Conservation (phyloP, 2,113 vertebrate genomes). For the Cinclus cinclus region DNA sequence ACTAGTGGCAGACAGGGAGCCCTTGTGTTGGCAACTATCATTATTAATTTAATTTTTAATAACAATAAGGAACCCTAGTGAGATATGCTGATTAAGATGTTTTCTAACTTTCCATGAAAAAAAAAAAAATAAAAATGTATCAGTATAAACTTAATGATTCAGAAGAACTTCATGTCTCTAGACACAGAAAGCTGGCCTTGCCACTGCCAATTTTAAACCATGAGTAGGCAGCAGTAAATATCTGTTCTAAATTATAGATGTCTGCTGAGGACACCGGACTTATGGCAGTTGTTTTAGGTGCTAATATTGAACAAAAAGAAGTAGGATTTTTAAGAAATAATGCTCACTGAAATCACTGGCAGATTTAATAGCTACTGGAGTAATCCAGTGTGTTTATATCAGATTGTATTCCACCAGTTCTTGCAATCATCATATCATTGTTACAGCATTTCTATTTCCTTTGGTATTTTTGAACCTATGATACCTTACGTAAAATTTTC, state of each 20-base stretch:
- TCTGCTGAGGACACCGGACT: neutral
- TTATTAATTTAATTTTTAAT: neutral
- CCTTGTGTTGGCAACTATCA: neutral
- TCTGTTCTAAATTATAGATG: neutral
- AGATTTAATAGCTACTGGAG: neutral
- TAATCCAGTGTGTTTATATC: neutral
- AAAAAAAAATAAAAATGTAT: neutral
- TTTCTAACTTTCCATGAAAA: neutral
- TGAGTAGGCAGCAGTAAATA: neutral
- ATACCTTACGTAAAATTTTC: neutral
- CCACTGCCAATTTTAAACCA: neutral
- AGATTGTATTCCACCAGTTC: neutral
- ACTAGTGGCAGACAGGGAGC: neutral
- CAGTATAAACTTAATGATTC: neutral
- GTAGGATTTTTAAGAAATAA: neutral
- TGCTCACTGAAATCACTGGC: neutral
- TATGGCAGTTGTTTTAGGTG: neutral
- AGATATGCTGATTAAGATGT: neutral
- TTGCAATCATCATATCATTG: neutral
- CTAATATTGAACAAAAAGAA: neutral
- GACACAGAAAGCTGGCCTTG: neutral
- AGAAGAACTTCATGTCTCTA: neutral
- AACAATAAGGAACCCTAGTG: neutral
- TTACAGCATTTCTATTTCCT: neutral
- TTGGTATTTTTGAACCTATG: neutral